Percentiles rank a stretch among this genome's conserved stretches.
These are phyloP conservation scores for Notolepis coatsorum DNA, from an alignment of 2,797 vertebrate species.

Conservation along the genomic window DNA sequence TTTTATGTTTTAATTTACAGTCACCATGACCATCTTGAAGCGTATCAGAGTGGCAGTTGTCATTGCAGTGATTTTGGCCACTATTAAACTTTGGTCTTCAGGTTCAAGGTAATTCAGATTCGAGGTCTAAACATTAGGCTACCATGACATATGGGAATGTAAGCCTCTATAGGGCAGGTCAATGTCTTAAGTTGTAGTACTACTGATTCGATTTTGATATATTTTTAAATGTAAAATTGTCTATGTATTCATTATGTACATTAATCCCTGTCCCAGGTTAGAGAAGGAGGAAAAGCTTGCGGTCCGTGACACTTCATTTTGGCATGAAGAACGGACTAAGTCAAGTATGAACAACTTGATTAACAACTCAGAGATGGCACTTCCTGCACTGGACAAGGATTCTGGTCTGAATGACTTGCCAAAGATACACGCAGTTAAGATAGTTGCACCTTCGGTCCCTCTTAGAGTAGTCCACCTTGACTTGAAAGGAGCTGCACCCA, in stretches of 20 bases:
- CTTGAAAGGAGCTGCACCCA: slow-evolving; percentile 83
- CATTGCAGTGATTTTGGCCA: slow-evolving; percentile 48
- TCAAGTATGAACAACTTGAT: neutral
- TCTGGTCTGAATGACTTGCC: neutral
- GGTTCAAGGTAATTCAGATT: slow-evolving; percentile 58
- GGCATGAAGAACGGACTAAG: neutral
- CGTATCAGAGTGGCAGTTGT: slow-evolving; percentile 65
- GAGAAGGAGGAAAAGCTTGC: no score
- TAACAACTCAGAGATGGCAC: neutral
- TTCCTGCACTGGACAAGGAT: neutral
- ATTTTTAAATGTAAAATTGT: no score
- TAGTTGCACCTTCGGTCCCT: neutral
- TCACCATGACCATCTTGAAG: slow-evolving; percentile 53
- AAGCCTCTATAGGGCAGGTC: no score
- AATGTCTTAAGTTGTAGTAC: no score
- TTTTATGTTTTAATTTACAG: no score
- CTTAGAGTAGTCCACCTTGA: slow-evolving; percentile 82
- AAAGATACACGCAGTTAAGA: neutral
- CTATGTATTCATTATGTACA: no score
- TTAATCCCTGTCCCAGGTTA: no score
- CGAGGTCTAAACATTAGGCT: no score
- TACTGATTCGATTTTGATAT: no score
- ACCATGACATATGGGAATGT: no score
- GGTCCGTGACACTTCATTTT: no score
- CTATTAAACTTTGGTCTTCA: slow-evolving; percentile 66